Base-by-base conservation (phyloP, 1,140 invertebrate species). In the Aphelinus atriplicis region DNA sequence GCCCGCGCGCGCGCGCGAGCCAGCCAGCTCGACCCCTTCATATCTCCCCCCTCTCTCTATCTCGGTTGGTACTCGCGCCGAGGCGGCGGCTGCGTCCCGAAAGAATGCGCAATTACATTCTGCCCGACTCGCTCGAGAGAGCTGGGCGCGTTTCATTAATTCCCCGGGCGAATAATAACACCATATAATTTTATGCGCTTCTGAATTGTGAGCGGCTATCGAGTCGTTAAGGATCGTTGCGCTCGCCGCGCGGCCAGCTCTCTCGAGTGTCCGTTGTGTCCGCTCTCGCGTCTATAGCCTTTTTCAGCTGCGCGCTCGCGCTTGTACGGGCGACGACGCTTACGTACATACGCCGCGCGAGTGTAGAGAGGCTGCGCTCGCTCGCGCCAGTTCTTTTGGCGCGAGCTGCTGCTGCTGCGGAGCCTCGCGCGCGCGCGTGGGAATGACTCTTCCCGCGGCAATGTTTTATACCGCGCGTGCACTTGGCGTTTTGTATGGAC, bases 151-250 rank as follows among this genome's bases (percentile, higher is more conserved):
- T 76, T 76, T 76, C 68, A 61, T 71, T 71, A 71, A 76, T 76
- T 76, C 68, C 55, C 0, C 26, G 65, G 47, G 48, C 47, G 57
- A 67, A 73, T 73, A 67, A 73, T 73, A 73, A 68, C 64, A 48
- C 50, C 64, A 62, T 73, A 68, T 67, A 73, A 73, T 73, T 67
- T 73, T 71, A 76, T 76, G 64, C 26, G 26, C 68, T 76, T 76
- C 69, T 65, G 62, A 71, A 64, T 70, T 65, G 61, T 70, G 73
- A 75, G 45, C 45, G 43, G 55, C 50, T 55, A 64, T 72, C 71
- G 62, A 48, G 62, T 7, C 47, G 42, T 64, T 50, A 57, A 63
- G 48, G 51, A 64, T 45, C 43, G 58, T 62, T n/a, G 45, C 58
- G 58, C 56, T n/a, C 56, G n/a, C n/a, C 10, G 10, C 57, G 61